Evolutionary conservation across 37 sponge, comb jelly and placozoan species (phyloP).

Genomic region (Halisarca cf. caerulea): DNA sequence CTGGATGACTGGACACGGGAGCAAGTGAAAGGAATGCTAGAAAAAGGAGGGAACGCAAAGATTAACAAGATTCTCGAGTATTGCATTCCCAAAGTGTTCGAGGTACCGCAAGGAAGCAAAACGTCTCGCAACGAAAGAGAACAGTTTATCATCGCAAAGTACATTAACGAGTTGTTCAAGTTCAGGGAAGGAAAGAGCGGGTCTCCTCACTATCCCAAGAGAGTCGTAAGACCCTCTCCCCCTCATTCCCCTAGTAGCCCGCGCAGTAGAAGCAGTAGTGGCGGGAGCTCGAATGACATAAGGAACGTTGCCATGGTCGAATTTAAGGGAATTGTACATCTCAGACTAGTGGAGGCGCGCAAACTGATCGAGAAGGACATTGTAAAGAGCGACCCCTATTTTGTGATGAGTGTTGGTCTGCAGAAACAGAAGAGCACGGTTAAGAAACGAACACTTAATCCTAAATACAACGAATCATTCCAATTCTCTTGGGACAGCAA

Average conservation of each 20-base stretch:
- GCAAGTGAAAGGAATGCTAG: slow-evolving; percentile 67
- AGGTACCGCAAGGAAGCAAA: slow-evolving; percentile 69
- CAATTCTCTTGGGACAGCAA: slow-evolving; percentile 82
- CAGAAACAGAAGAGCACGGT: slow-evolving; percentile 69
- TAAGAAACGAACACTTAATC: slow-evolving; percentile 60
- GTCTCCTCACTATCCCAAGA: slow-evolving; percentile 47
- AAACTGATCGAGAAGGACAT: slow-evolving; percentile 68
- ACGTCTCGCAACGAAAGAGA: slow-evolving; percentile 75
- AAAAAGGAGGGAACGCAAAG: slow-evolving; percentile 50
- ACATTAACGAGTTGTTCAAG: slow-evolving; percentile 66
- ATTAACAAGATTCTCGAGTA: slow-evolving; percentile 68
- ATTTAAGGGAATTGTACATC: slow-evolving; percentile 72
- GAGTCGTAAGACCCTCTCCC: slow-evolving; percentile 23
- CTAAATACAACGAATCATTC: slow-evolving; percentile 77
- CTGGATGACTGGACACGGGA: slow-evolving; percentile 72
- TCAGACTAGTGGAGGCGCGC: slow-evolving; percentile 52
- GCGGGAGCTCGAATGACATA: not conserved
- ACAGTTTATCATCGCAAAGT: slow-evolving; percentile 76
- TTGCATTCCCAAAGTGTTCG: slow-evolving; percentile 76
- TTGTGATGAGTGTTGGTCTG: slow-evolving; percentile 59
- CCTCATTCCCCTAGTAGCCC: not conserved
- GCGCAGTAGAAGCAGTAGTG: not conserved
- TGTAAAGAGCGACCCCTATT: slow-evolving; percentile 71
- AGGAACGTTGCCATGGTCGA: slow-evolving; percentile 66
- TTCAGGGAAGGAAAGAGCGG: slow-evolving; percentile 22